Evolutionary conservation across 2,888 invertebrate species (phyloP), one percentile per base, ranked within the genome.

Genomic region (Acanthopleura granulata): DNA sequence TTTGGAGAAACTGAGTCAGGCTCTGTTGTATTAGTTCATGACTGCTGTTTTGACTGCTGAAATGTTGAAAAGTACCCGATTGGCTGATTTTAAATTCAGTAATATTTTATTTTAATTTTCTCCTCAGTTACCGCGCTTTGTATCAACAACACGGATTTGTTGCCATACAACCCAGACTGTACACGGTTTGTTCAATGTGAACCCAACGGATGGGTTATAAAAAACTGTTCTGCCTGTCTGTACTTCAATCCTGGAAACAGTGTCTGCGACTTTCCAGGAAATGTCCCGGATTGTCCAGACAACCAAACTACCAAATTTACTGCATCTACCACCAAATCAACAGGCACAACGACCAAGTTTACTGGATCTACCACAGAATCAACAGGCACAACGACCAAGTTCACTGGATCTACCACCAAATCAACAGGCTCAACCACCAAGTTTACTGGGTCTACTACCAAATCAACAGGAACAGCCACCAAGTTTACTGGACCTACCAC

Each of bases 91-190:
- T 57, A n/a, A 57, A 9, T 57, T 40, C n/a, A n/a, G n/a, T n/a
- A n/a, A n/a, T n/a, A n/a, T n/a, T n/a, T 22, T 57, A 6, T 22
- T 40, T 40, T 6, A 40, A 40, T 40, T 40, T 40, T 40, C 40
- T 6, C 40, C 9, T 40, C 40, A 40, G 40, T 40, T 40, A 40
- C 40, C 40, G 4, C 3, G 40, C 40, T 40, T 40, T 40, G 40
- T 40, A 40, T 40, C 40, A 40, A 40, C 9, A 40, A 40, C 40
- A 40, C 40, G 40, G 40, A 40, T 40, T 40, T 40, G 40, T 40
- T 40, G 40, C 66, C 66, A 27, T 66, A 66, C 29, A 66, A 66
- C 29, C 27, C 22, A 22, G 66, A 66, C 66, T 66, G 66, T 27
- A 66, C 66, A 18, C 22, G 29, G 9, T 66, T 27, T 66, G 29